Evolutionary conservation across 2,888 invertebrate species (phyloP).

Genomic region (Cataglyphis rosenhaueri): DNA sequence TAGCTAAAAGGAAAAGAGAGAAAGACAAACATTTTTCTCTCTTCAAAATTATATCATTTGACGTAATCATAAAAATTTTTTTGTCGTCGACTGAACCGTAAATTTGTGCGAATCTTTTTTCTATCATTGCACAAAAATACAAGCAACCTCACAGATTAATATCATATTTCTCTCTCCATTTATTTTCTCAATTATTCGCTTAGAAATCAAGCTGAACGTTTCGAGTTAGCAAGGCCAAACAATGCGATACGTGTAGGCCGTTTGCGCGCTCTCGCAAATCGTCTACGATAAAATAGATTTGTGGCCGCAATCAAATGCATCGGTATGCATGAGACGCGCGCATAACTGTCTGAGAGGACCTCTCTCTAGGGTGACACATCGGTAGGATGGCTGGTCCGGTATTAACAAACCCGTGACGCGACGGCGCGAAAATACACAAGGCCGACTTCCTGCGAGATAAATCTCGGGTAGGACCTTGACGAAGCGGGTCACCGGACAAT

Average conservation of each 20-base stretch:
- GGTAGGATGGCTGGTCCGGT: not conserved
- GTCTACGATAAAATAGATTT: conserved; percentile 39
- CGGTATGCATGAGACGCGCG: conserved; percentile 6
- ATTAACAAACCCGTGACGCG: not conserved
- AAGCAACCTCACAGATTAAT: not conserved
- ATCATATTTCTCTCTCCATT: not conserved
- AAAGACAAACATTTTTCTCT: not conserved
- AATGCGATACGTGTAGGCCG: not conserved
- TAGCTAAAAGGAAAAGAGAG: not conserved
- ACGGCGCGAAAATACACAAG: not conserved
- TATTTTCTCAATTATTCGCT: conserved; percentile 36
- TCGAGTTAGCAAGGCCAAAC: not conserved
- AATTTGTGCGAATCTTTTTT: not conserved
- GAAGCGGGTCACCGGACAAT: conserved; percentile 64
- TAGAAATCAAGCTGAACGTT: not conserved
- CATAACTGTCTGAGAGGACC: not conserved
- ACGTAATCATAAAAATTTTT: not conserved
- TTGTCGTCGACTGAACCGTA: no score
- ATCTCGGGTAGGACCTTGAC: conserved; percentile 6
- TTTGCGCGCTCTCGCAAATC: not conserved
- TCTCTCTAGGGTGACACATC: not conserved
- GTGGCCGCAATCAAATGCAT: conserved; percentile 27
- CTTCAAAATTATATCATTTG: not conserved
- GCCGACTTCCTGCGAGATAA: conserved; percentile 28
- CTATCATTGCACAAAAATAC: not conserved